These are phyloP conservation scores for Tragelaphus imberbis DNA, from an alignment of 2,113 vertebrate genomes.

Conservation along the genomic window DNA sequence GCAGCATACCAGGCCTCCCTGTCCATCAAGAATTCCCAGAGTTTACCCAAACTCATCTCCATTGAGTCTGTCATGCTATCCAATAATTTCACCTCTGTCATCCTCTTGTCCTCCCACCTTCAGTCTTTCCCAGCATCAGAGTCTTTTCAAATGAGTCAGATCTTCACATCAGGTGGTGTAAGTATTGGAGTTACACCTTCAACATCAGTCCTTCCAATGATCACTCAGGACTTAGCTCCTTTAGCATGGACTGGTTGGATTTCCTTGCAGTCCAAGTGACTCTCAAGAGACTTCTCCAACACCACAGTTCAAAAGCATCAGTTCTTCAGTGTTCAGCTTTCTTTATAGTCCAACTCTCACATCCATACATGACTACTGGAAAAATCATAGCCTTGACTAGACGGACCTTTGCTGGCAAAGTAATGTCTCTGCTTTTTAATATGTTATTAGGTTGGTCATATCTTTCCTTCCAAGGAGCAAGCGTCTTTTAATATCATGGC, in stretches of 20 bases:
- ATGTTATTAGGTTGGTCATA: neutral
- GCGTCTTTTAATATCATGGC: neutral
- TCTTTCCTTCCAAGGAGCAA: neutral
- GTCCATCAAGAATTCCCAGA: neutral
- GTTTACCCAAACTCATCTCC: neutral
- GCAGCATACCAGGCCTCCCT: neutral
- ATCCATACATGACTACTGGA: neutral
- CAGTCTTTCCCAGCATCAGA: neutral
- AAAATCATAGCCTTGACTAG: accelerated
- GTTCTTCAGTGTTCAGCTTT: neutral
- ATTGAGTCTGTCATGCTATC: accelerated
- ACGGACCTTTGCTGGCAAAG: neutral
- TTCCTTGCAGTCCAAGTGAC: neutral
- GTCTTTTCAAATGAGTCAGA: neutral
- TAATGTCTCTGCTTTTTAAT: neutral
- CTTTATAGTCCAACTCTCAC: neutral
- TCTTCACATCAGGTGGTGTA: accelerated
- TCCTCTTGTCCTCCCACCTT: neutral
- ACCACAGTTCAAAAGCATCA: neutral
- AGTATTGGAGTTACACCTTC: neutral
- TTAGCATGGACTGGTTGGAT: neutral
- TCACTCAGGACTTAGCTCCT: neutral
- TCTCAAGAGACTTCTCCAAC: neutral
- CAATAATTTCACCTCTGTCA: neutral
- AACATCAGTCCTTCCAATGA: neutral